Evolutionary conservation across 2,888 invertebrate genomes (phyloP), one percentile per base, ranked within the genome.

Genomic region (Hirtodrosophila duncani): DNA sequence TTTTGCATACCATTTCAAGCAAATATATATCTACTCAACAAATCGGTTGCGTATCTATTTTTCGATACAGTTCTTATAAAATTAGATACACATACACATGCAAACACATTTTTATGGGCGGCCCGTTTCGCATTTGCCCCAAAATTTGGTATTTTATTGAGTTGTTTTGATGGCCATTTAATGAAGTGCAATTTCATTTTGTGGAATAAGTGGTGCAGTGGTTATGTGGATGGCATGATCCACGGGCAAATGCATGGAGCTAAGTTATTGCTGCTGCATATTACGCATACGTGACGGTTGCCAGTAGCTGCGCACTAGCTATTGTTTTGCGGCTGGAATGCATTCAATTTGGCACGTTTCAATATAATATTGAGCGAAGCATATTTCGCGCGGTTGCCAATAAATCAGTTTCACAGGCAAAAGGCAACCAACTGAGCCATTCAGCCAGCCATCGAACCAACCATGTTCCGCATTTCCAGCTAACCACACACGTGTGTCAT

Each of bases 151-250:
- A 65, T 77, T 79, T 81, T 70, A 81, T 77, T 81, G 80, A 81
- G 79, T 79, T 81, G 71, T 67, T 70, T 63, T 65, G 75, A 77
- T 81, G 81, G 63, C 57, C 67, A 63, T 77, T 74, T 81, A 77
- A 77, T 77, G 75, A 81, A 77, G 67, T 81, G 81, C 65, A 67
- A 52, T 81, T 80, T 53, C 38, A 60, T 67, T 79, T 78, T 63
- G 14, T 20, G 18, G 13, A 5, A 31, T 18, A 23, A 8, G 18
- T 29, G 34, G 10, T 14, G n/a, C n/a, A n/a, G n/a, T n/a, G n/a
- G n/a, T n/a, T n/a, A n/a, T n/a, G n/a, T 23, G 21, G 7, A 37
- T 38, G 24, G 23, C n/a, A n/a, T n/a, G n/a, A n/a, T n/a, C 10
- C 9, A 37, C 24, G 42, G n/a, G 5, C 42, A 61, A 67, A 61